Conservation (phyloP, 1,140 invertebrate genomes). For the Helicoverpa armigera region DNA sequence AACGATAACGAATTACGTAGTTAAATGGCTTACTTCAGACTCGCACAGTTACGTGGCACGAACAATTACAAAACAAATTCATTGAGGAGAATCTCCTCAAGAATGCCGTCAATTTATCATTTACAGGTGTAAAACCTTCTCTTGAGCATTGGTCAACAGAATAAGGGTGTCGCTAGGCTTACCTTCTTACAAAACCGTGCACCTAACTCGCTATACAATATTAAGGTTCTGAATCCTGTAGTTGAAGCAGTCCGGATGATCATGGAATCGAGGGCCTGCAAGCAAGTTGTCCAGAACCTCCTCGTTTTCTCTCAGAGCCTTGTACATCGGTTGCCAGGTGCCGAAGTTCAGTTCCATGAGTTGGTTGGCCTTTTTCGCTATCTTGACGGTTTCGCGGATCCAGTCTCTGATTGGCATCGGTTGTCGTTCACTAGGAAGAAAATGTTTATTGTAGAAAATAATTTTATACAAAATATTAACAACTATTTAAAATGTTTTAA, state of each 20-base stretch:
- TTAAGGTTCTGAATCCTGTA: neutral
- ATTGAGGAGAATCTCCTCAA: too few relatives aligned
- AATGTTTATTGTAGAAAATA: neutral
- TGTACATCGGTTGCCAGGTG: slow-evolving; percentile 22
- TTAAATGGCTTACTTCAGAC: too few relatives aligned
- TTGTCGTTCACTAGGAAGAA: neutral
- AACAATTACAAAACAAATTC: too few relatives aligned
- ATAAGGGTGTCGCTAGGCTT: neutral
- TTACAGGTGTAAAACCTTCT: too few relatives aligned
- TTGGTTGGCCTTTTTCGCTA: slow-evolving; percentile 13
- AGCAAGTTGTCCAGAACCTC: neutral
- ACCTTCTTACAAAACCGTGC: slow-evolving; percentile 17
- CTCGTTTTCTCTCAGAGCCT: slow-evolving; percentile 4
- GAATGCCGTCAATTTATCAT: too few relatives aligned
- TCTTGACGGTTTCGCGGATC: slow-evolving; percentile 20
- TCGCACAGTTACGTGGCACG: too few relatives aligned
- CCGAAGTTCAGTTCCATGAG: slow-evolving; percentile 36
- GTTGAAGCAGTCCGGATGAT: neutral
- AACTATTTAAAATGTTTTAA: too few relatives aligned
- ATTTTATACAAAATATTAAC: too few relatives aligned
- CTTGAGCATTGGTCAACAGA: too few relatives aligned
- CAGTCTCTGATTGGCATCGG: slow-evolving; percentile 8
- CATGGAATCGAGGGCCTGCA: slow-evolving; percentile 50
- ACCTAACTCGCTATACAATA: slow-evolving; percentile 51
- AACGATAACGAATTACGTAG: too few relatives aligned